Base-by-base conservation (phyloP, 1,140 invertebrate species). In the Aphelinus atriplicis region DNA sequence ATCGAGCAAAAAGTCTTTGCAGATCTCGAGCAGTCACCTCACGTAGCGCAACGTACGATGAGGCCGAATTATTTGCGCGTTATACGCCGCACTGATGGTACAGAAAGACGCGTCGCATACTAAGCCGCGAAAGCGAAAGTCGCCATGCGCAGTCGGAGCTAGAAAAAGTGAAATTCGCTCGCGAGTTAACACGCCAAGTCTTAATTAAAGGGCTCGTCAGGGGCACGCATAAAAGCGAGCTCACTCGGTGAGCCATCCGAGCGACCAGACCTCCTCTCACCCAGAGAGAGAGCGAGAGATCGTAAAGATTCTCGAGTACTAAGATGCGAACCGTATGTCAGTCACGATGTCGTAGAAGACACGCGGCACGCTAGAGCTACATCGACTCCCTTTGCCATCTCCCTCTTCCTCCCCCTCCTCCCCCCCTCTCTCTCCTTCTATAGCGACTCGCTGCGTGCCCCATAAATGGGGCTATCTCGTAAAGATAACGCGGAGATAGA, bases 181-280 rank as follows among this genome's bases (percentile, higher is more conserved):
- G 58, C 57, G 45, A 45, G 51, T 74, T 62, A 74, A 74, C 58
- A 74, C 57, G 65, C 57, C 10, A 74, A 62, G 50, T 63, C 72
- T 68, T 74, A 74, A 74, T 74, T 68, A 68, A 68, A 74, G 72
- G 65, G 58, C 65, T 74, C 58, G 72, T 74, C 48, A 68, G 65
- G n/a, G 57, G 45, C 26, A 53, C 1, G 45, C 71, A 61, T 67
- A 67, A 73, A 73, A 73, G 64, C n/a, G 46, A 61, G 45, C 47
- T 71, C 62, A 5, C 0, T 2, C 3, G 45, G 56, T 3, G 4
- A 42, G 43, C 53, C 53, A 55, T 61, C 42, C 9, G 61, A 68
- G 53, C 9, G 45, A 68, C 3, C 53, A n/a, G 26, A 26, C 26
- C 26, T 26, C 26, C 26, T 26, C 26, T 26, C 26, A 26, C 26